Conservation (phyloP, 2,888 invertebrate genomes). For the Calliopum simillimum region DNA sequence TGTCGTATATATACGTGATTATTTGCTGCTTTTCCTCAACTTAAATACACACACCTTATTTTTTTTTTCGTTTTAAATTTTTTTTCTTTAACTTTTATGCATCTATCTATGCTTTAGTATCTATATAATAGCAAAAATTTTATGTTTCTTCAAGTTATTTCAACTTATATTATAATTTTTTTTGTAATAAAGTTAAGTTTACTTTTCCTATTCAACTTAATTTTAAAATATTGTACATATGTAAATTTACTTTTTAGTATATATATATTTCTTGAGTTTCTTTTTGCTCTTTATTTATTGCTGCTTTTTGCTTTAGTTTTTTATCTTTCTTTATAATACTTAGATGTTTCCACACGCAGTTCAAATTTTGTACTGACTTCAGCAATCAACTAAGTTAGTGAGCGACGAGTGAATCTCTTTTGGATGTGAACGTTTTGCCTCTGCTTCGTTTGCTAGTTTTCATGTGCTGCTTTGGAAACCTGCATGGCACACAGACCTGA, state of each 20-base stretch:
- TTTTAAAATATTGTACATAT: background rate
- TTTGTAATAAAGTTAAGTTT: background rate
- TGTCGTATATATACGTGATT: conserved; percentile 17
- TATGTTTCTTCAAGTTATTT: background rate
- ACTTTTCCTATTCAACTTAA: background rate
- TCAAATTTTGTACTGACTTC: conserved; percentile 39
- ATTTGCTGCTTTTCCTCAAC: conserved; percentile 13
- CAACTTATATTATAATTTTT: background rate
- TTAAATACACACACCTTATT: conserved; percentile 20
- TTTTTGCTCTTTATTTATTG: background rate
- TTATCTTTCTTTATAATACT: background rate
- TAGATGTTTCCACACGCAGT: conserved; percentile 40
- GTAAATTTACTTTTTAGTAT: conserved; percentile 20
- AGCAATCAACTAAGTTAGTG: background rate
- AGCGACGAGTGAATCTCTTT: conserved; percentile 21
- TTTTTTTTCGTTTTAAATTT: background rate
- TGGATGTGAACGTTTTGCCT: background rate
- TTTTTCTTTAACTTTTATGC: background rate
- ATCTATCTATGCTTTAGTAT: conserved; percentile 5
- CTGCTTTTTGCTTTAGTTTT: background rate
- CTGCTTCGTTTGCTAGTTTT: conserved; percentile 13
- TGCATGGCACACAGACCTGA: conserved; percentile 23
- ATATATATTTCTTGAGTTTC: background rate
- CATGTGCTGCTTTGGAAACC: conserved; percentile 23
- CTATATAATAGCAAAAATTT: conserved; percentile 5